phyloP scores from a whole-genome alignment of 2,888 invertebrate species.

The Drosophila flavopinicola region DNA sequence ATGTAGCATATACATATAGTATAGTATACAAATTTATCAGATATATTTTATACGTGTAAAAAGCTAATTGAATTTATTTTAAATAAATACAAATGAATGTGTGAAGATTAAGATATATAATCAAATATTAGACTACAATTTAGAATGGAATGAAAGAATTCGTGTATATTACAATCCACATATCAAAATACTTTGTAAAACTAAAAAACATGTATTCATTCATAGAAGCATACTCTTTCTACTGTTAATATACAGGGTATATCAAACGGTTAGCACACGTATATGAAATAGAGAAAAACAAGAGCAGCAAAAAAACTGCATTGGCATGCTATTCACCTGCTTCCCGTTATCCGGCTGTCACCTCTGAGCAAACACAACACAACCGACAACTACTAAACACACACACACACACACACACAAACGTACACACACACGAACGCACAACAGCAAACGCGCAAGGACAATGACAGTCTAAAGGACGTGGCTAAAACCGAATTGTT shows the following conservation, averaged over 20 bases:
- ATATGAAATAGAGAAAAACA: background rate
- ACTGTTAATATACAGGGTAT: conserved; percentile 12
- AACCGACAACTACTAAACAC: conserved; percentile 23
- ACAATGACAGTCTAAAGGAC: conserved; percentile 49
- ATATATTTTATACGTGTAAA: no score
- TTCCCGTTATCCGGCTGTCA: conserved; percentile 30
- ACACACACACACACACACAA: conserved; percentile 20
- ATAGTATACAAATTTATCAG: no score
- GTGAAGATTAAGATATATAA: no score
- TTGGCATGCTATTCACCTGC: conserved; percentile 51
- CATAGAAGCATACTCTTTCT: background rate
- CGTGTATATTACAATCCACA: no score
- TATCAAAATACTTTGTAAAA: no score
- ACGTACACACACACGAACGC: conserved; percentile 6
- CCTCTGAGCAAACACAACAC: conserved; percentile 44
- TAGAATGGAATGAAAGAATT: no score
- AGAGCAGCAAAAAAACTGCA: conserved; percentile 15
- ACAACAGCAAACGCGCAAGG: conserved; percentile 40
- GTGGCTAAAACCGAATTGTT: conserved; percentile 26
- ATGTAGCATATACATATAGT: no score
- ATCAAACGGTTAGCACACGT: background rate
- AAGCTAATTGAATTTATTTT: no score
- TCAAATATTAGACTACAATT: no score
- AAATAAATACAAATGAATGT: no score
- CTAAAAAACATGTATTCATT: background rate